phyloP scores from a whole-genome alignment of 2,797 vertebrate species.

The Bufotes viridis region DNA sequence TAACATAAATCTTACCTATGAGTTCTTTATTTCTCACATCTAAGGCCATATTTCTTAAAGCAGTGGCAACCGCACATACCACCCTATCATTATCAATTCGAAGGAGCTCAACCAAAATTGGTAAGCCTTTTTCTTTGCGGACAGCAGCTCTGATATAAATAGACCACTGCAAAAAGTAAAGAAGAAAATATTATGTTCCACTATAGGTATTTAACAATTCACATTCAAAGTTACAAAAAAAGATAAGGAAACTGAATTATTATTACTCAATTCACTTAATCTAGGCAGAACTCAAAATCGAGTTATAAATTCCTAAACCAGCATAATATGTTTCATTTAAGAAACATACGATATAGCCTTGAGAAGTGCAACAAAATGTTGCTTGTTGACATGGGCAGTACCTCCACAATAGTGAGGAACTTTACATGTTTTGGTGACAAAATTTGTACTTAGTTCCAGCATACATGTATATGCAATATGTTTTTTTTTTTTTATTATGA shows the following conservation, averaged over 20 bases:
- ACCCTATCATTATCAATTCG: conserved; percentile 98
- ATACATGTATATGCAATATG: too few species aligned
- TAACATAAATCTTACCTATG: conserved; percentile 82
- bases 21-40: conserved; percentile 98
- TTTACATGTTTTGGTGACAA: too few species aligned
- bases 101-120: conserved; percentile 94
- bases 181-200: neutral
- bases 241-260: neutral
- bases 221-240: neutral
- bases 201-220: neutral
- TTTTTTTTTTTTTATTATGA: too few species aligned
- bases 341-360: too few species aligned
- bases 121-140: conserved; percentile 96
- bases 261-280: neutral
- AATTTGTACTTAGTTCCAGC: too few species aligned
- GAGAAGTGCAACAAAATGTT: too few species aligned
- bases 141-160: conserved; percentile 96
- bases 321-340: too few species aligned
- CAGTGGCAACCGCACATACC: conserved; percentile 96
- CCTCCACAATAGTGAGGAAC: too few species aligned
- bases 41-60: conserved; percentile 97
- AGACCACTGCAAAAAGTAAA: conserved; percentile 85
- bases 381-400: too few species aligned
- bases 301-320: too few species aligned
- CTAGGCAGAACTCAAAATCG: too few species aligned